Conservation (phyloP, 2,888 invertebrate genomes). For the Ptilodon capucinus region DNA sequence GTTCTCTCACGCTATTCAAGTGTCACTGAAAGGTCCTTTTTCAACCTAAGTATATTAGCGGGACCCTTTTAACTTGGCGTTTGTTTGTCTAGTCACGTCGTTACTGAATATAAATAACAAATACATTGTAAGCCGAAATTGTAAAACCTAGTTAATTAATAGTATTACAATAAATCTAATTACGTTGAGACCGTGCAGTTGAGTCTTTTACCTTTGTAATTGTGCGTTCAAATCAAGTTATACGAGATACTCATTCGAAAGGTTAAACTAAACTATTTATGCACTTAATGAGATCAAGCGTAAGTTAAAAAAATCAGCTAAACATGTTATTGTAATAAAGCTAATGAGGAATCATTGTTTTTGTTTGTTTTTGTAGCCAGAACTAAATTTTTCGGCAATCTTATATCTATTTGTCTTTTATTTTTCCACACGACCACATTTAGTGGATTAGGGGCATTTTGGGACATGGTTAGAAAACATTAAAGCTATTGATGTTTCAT, state of each 20-base stretch:
- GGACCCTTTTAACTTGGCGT: conserved; percentile 50
- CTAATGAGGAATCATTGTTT: no score
- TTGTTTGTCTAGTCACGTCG: conserved; percentile 57
- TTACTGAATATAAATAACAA: conserved; percentile 49
- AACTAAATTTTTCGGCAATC: no score
- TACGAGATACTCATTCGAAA: not conserved
- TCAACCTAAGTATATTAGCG: conserved; percentile 50
- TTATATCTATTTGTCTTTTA: no score
- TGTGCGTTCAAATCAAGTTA: conserved; percentile 4
- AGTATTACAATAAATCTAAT: conserved; percentile 30
- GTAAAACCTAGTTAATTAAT: conserved; percentile 35
- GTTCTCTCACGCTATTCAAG: conserved; percentile 47
- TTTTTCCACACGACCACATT: no score
- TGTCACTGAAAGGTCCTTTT: conserved; percentile 48
- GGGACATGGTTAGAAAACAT: no score
- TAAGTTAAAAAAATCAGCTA: no score
- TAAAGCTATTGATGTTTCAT: no score
- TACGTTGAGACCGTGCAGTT: conserved; percentile 15
- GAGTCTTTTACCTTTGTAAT: conserved; percentile 11
- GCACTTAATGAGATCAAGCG: no score
- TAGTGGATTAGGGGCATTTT: no score
- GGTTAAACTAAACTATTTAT: no score
- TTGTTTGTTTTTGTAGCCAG: no score
- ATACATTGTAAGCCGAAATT: conserved; percentile 40
- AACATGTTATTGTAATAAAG: no score